Percentiles rank a stretch among this genome's conserved stretches.
Conservation (phyloP, 2,888 invertebrate species). For the Morpho deidamia region DNA sequence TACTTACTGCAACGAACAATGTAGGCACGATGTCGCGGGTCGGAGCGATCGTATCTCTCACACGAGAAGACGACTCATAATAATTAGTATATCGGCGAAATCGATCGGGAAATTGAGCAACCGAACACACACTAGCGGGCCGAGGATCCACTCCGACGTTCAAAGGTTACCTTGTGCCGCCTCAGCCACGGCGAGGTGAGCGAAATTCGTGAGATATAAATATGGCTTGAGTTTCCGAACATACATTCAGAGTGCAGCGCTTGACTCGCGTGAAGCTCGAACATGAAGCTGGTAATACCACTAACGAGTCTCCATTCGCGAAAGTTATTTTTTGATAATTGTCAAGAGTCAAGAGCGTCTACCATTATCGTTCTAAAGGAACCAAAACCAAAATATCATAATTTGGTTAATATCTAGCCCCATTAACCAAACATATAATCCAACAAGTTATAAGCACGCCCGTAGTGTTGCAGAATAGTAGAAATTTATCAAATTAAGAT, state of each 20-base stretch:
- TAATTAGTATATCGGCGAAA: constrained; percentile 64
- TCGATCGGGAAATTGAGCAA: constrained; percentile 59
- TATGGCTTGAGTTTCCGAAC: constrained; percentile 53
- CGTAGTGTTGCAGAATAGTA: too few relatives aligned
- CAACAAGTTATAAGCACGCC: too few relatives aligned
- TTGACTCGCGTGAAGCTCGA: constrained; percentile 47
- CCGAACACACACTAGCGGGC: constrained; percentile 40
- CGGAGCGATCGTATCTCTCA: neutral
- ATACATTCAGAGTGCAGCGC: constrained; percentile 58
- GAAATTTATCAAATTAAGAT: too few relatives aligned
- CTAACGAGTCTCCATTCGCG: too few relatives aligned
- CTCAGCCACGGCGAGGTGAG: constrained; percentile 59
- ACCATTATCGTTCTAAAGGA: too few relatives aligned
- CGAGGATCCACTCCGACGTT: constrained; percentile 40
- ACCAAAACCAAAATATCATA: too few relatives aligned
- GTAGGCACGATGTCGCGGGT: constrained; percentile 1
- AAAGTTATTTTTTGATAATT: too few relatives aligned
- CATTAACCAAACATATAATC: too few relatives aligned
- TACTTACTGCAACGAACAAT: too few relatives aligned
- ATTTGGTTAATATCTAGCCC: too few relatives aligned
- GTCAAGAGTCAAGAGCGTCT: too few relatives aligned
- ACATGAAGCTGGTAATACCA: constrained; percentile 67
- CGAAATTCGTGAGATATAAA: constrained; percentile 71
- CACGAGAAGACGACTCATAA: constrained; percentile 28
- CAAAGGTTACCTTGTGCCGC: constrained; percentile 71